Evolutionary conservation across 1,140 invertebrate species (phyloP).

Genomic region (Monochamus saltuarius): DNA sequence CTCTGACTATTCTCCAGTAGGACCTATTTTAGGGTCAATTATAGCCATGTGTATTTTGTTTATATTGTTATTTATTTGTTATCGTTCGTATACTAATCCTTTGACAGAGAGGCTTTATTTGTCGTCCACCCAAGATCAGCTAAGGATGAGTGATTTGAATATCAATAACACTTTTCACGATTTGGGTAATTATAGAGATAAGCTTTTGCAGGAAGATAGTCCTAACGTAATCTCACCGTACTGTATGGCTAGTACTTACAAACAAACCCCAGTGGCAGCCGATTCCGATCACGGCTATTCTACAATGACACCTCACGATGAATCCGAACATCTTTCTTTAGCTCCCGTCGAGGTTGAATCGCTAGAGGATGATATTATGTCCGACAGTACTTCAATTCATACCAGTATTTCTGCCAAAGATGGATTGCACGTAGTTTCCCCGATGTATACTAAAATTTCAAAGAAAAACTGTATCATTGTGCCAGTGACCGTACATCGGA

Average conservation of each 20-base stretch:
- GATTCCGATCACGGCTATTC: conserved; percentile 94
- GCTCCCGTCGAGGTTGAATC: conserved; percentile 64
- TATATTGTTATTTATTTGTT: conserved; percentile 65
- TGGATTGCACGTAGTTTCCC: conserved; percentile 42
- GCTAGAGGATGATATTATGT: conserved; percentile 58
- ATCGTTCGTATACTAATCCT: conserved; percentile 61
- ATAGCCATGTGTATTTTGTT: conserved; percentile 62
- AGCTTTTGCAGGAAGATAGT: conserved; percentile 57
- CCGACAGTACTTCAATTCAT: conserved; percentile 62
- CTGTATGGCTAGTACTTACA: conserved; percentile 78
- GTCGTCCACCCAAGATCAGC: conserved; percentile 55
- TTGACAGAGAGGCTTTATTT: conserved; percentile 55
- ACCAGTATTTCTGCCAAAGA: conserved; percentile 58
- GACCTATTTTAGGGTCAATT: conserved; percentile 63
- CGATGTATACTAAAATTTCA: conserved; percentile 55
- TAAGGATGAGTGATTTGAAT: conserved; percentile 49
- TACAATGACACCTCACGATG: conserved; percentile 91
- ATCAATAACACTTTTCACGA: conserved; percentile 56
- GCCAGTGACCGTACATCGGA: conserved; percentile 83
- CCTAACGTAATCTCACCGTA: conserved; percentile 81
- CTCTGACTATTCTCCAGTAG: conserved; percentile 60
- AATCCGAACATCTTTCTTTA: conserved; percentile 74
- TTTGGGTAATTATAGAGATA: conserved; percentile 61
- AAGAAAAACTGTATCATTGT: conserved; percentile 73
- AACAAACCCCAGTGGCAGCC: conserved; percentile 74